Evolutionary conservation across 92 coral and sea anemone species (phyloP).

Genomic region (Phenganax stokvisi): DNA sequence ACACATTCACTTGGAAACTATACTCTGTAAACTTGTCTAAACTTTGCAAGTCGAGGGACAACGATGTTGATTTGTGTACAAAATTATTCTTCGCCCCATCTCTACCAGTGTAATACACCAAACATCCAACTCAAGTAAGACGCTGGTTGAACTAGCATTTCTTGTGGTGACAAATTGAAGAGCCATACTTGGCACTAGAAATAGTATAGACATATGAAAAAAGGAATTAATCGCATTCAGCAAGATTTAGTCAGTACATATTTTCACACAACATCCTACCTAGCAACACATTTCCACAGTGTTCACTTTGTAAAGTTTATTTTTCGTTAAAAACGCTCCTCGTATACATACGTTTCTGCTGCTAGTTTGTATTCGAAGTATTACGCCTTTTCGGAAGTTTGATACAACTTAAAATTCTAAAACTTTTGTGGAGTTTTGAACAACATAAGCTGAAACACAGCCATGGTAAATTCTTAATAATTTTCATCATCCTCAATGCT

Average conservation of each 20-base stretch:
- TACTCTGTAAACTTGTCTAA: slow-evolving; percentile 30
- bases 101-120: slow-evolving; percentile 1
- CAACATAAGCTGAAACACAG: too few relatives aligned
- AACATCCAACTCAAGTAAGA: slow-evolving; percentile 29
- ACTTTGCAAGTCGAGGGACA: slow-evolving; percentile 7
- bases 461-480: too few relatives aligned
- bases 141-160: slow-evolving; percentile 31
- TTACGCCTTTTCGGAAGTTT: too few relatives aligned
- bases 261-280: background rate
- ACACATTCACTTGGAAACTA: slow-evolving; percentile 27
- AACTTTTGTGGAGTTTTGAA: too few relatives aligned
- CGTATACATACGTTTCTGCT: background rate
- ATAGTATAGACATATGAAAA: background rate
- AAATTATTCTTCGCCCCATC: background rate
- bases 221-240: too few relatives aligned
- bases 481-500: too few relatives aligned
- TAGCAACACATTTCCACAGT: background rate
- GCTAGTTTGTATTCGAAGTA: too few relatives aligned
- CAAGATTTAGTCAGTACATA: background rate
- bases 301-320: too few relatives aligned
- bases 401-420: too few relatives aligned
- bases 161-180: slow-evolving; percentile 25
- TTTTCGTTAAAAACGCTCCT: too few relatives aligned
- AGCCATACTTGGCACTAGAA: slow-evolving; percentile 31
- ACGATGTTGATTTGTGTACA: slow-evolving; percentile 15